phyloP scores from a whole-genome alignment of 2,888 invertebrate species.

The Orthosia cruda region DNA sequence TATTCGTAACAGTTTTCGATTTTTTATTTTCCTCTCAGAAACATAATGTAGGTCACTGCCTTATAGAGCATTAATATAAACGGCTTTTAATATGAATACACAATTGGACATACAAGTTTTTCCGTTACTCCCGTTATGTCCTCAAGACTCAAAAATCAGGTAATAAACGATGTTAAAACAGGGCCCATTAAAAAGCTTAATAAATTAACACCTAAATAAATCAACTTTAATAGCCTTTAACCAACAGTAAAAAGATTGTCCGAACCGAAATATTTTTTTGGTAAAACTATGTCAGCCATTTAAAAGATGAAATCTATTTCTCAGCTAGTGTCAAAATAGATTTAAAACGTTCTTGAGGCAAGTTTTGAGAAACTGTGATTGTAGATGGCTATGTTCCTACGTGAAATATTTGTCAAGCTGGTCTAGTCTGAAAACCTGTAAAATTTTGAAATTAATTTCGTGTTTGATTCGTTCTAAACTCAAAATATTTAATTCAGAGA shows the following conservation, averaged over 20 bases:
- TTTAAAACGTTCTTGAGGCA: not conserved
- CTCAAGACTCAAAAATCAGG: not conserved
- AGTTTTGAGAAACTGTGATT: not conserved
- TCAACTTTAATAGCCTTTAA: constrained; percentile 3
- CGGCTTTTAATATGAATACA: not conserved
- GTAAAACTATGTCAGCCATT: not conserved
- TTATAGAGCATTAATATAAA: not conserved
- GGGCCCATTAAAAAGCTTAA: constrained; percentile 6
- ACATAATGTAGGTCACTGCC: not conserved
- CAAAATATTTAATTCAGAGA: no score
- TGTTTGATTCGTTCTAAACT: no score
- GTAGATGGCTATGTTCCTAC: no score
- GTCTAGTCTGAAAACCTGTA: no score
- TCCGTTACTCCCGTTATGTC: constrained; percentile 1
- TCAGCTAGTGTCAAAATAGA: not conserved
- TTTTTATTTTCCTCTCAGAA: not conserved
- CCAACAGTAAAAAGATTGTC: constrained; percentile 22
- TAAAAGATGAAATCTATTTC: not conserved
- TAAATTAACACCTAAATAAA: constrained; percentile 35
- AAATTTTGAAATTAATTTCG: no score
- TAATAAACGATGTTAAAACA: not conserved
- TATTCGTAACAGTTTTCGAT: not conserved
- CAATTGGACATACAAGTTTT: not conserved
- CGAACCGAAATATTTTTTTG: not conserved
- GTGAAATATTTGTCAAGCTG: no score